phyloP scores from a whole-genome alignment of 1,140 invertebrate genomes.

The Euura lappo region DNA sequence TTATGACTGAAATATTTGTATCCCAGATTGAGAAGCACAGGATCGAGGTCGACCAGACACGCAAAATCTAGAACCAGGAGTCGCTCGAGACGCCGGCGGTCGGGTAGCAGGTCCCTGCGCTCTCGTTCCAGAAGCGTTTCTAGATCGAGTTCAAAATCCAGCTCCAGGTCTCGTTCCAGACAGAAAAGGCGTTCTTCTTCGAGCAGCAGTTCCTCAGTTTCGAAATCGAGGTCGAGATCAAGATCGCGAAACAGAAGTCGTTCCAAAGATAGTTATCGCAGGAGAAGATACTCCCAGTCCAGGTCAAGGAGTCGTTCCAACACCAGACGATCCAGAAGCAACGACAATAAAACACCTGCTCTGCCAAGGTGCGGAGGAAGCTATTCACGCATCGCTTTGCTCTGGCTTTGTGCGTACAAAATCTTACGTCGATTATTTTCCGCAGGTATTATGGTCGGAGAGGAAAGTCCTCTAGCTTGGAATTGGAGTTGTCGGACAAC shows the following conservation, averaged over 20 bases:
- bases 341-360: conserved; percentile 49
- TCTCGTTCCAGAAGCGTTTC: conserved; percentile 50
- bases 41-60: conserved; percentile 23
- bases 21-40: conserved; percentile 22
- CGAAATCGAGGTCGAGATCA: conserved; percentile 51
- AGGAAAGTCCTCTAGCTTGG: conserved; percentile 61
- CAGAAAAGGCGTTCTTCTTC: conserved; percentile 34
- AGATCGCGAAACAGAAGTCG: conserved; percentile 51
- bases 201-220: conserved; percentile 48
- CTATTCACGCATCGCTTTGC: neutral
- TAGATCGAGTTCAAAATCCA: conserved; percentile 53
- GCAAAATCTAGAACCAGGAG: conserved; percentile 38
- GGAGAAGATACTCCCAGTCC: conserved; percentile 43
- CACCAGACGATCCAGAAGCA: conserved; percentile 48
- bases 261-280: conserved; percentile 46
- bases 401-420: neutral
- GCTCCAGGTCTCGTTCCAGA: conserved; percentile 45
- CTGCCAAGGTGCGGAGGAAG: conserved; percentile 48
- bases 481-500: conserved; percentile 55
- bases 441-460: conserved; percentile 73
- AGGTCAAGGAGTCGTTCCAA: conserved; percentile 52
- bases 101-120: conserved; percentile 52
- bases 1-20: neutral
- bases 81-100: conserved; percentile 43
- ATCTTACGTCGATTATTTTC: conserved; percentile 23